Evolutionary conservation across 1,140 invertebrate genomes (phyloP), one percentile per base, ranked within the genome.

Genomic region (Listronotus bonariensis): DNA sequence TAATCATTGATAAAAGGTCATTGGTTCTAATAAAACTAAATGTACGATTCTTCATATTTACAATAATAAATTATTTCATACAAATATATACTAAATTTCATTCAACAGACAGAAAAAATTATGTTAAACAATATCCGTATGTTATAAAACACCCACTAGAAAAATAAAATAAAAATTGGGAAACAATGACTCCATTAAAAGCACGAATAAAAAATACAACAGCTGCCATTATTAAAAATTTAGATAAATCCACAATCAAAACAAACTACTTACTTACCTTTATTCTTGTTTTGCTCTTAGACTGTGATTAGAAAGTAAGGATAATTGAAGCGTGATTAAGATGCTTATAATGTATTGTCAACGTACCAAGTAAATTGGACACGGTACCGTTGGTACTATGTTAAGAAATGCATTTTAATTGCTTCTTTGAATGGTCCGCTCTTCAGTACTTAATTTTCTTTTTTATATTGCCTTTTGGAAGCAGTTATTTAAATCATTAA

Each of bases 351-450:
- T 48, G 45, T 48, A 26, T 48, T 48, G 45, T 48, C 45, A 48
- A 48, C 45, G 45, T 48, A 48, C 45, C 45, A 48, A 18, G 18
- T 48, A 48, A 48, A 48, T 48, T 48, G 45, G 45, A 48, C 45
- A 48, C 45, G 45, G 45, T 48, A 48, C 45, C 45, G 45, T 48
- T 48, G 45, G 41, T 43, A 43, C 41, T 43, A 14, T 48, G 15
- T 12, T 48, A 26, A 48, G 15, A 48, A 48, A 48, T 18, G 15
- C 45, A 20, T 48, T 48, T 48, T 48, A 48, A 48, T 48, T 48
- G 34, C 34, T 36, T 26, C 20, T 26, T 26, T 26, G 20, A 26
- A 26, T 26, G 5, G 20, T 26, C 20, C 20, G 20, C 20, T 26
- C 20, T 26, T 1, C 20, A 26, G 2, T 1, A 26, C 20, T 1